Evolutionary conservation across 2,797 vertebrate species (phyloP).

Genomic region (Pempheris klunzingeri): DNA sequence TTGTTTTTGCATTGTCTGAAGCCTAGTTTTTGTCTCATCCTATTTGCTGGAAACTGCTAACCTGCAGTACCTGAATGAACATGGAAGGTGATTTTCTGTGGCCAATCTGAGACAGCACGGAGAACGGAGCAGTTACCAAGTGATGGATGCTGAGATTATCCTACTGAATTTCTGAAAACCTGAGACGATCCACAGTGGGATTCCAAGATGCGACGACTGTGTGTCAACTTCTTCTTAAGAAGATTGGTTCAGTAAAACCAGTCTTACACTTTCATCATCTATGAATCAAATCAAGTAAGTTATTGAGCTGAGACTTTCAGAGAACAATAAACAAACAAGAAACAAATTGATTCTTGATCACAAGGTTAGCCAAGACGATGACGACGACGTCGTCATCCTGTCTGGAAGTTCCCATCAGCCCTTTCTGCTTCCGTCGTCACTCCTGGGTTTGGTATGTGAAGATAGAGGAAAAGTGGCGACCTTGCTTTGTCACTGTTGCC

Average conservation of each 20-base stretch:
- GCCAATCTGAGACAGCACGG: background rate
- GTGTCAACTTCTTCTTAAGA: background rate
- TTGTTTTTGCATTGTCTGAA: slow-evolving; percentile 31
- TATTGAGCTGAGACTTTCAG: slow-evolving; percentile 40
- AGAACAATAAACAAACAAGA: slow-evolving; percentile 40
- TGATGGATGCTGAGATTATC: slow-evolving; percentile 22
- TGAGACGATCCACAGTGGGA: slow-evolving; percentile 16
- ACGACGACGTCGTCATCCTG: slow-evolving; percentile 31
- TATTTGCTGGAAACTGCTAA: slow-evolving; percentile 24
- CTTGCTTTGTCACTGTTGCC: background rate
- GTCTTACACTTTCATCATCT: slow-evolving; percentile 21
- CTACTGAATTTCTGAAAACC: slow-evolving; percentile 15
- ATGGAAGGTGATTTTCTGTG: slow-evolving; percentile 14
- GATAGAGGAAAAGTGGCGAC: background rate
- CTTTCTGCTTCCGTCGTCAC: slow-evolving; percentile 61
- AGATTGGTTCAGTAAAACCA: slow-evolving; percentile 35
- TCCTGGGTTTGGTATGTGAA: slow-evolving; percentile 75
- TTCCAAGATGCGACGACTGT: slow-evolving; percentile 19
- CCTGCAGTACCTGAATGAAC: background rate
- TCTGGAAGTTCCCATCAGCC: slow-evolving; percentile 52
- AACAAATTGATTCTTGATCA: slow-evolving; percentile 34
- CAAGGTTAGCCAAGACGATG: slow-evolving; percentile 27
- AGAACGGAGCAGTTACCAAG: slow-evolving; percentile 1
- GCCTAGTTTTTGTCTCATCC: slow-evolving; percentile 10
- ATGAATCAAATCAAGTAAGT: slow-evolving; percentile 66